Evolutionary conservation across 2,113 vertebrate genomes (phyloP).

Genomic region (Spea bombifrons): DNA sequence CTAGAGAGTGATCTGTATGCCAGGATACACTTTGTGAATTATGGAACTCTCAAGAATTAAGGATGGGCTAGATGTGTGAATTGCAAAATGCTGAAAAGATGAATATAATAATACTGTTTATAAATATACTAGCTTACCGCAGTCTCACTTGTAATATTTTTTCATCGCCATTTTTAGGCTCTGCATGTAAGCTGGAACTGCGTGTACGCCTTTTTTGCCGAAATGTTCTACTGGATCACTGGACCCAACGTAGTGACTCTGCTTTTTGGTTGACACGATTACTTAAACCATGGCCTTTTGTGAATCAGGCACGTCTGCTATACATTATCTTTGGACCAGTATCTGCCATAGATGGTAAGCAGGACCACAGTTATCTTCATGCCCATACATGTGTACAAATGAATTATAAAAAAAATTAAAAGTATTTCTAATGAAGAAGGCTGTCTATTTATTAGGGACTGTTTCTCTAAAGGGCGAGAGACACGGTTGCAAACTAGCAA

Average conservation of each 20-base stretch:
- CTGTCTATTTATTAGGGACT: no score
- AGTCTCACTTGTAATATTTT: background rate
- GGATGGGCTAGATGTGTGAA: no score
- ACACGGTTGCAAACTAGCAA: no score
- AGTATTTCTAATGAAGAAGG: no score
- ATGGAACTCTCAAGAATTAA: no score
- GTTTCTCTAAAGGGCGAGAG: no score
- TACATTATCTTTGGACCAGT: constrained; percentile 84
- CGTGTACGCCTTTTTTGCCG: constrained; percentile 79
- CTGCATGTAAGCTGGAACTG: constrained; percentile 68
- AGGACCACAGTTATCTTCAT: background rate
- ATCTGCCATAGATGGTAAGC: constrained; percentile 69
- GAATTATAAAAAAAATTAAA: no score
- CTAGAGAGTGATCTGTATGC: no score
- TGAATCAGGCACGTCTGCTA: constrained; percentile 82
- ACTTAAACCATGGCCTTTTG: constrained; percentile 85
- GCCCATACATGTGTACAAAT: no score
- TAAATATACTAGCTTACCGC: background rate
- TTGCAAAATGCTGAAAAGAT: no score
- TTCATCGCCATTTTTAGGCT: constrained; percentile 53
- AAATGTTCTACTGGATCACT: constrained; percentile 74
- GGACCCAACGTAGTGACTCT: constrained; percentile 62
- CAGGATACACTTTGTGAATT: no score
- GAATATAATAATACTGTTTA: no score
- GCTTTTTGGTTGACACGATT: constrained; percentile 82